These are phyloP conservation scores for Drosophila guanche DNA, from an alignment of 1,140 invertebrate genomes.

Conservation along the genomic window DNA sequence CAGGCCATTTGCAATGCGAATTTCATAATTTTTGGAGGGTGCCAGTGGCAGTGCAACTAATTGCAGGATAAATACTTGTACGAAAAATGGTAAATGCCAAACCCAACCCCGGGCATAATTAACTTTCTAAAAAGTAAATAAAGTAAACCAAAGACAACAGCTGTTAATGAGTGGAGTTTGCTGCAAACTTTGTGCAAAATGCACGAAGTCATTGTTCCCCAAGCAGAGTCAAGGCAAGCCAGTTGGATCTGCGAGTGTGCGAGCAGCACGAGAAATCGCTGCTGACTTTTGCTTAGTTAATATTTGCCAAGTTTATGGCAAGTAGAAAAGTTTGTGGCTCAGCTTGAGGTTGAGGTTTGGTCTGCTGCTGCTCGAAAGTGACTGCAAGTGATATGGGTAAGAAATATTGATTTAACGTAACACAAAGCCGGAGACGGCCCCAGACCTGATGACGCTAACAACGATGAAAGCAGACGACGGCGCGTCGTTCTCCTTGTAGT, in stretches of 20 bases:
- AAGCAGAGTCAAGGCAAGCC: background rate
- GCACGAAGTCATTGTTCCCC: constrained; percentile 29
- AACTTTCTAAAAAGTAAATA: constrained; percentile 75
- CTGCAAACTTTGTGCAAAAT: constrained; percentile 41
- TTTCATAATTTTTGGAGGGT: constrained; percentile 32
- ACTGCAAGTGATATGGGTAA: constrained; percentile 64
- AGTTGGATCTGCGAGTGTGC: constrained; percentile 5
- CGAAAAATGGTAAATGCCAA: constrained; percentile 29
- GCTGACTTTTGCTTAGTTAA: constrained; percentile 65
- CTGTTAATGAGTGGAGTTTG: constrained; percentile 75
- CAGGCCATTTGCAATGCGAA: constrained; percentile 38
- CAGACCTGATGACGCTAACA: constrained; percentile 61
- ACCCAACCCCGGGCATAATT: constrained; percentile 63
- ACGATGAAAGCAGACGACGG: constrained; percentile 47
- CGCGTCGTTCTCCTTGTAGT: constrained; percentile 41
- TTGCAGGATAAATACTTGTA: constrained; percentile 60
- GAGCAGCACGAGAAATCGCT: constrained; percentile 33
- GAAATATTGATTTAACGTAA: constrained; percentile 70
- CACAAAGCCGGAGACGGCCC: constrained; percentile 37
- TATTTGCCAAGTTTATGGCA: constrained; percentile 64
- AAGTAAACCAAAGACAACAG: constrained; percentile 67
- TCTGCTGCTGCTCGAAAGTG: constrained; percentile 20
- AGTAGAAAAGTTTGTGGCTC: constrained; percentile 53
- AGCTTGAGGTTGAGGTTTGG: constrained; percentile 6
- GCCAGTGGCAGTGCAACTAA: constrained; percentile 42